phyloP scores from a whole-genome alignment of 2,888 invertebrate species.

The Lysandra bellargus region DNA sequence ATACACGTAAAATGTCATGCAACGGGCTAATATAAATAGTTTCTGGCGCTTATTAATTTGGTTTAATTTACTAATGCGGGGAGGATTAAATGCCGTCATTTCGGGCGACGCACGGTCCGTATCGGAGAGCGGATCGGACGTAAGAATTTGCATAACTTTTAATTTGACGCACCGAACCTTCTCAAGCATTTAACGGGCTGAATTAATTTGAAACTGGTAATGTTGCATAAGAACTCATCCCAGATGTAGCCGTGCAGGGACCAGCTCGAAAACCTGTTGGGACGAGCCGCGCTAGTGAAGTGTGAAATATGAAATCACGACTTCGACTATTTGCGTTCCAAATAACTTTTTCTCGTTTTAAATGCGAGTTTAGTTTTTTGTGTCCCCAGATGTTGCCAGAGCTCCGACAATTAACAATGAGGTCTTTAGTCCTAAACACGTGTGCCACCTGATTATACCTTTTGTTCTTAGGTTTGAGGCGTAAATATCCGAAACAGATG shows the following conservation, averaged over 20 bases:
- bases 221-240: conserved; percentile 48
- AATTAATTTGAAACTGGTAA: conserved; percentile 26
- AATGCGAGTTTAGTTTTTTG: conserved; percentile 12
- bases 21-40: conserved; percentile 35
- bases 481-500: conserved; percentile 63
- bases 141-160: conserved; percentile 71
- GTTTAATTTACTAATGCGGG: neutral
- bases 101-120: neutral
- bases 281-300: conserved; percentile 70
- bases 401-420: conserved; percentile 1
- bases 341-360: conserved; percentile 61
- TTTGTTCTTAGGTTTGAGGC: conserved; percentile 53
- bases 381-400: conserved; percentile 15
- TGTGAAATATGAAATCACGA: conserved; percentile 81
- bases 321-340: conserved; percentile 74
- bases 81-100: conserved; percentile 13
- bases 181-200: conserved; percentile 26
- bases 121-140: conserved; percentile 50
- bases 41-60: neutral
- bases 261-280: conserved; percentile 70
- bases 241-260: conserved; percentile 45
- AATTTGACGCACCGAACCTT: conserved; percentile 55
- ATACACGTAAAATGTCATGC: conserved; percentile 63
- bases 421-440: conserved; percentile 47
- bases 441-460: conserved; percentile 63